phyloP scores from a whole-genome alignment of 2,113 vertebrate genomes.

The Scomber colias region DNA sequence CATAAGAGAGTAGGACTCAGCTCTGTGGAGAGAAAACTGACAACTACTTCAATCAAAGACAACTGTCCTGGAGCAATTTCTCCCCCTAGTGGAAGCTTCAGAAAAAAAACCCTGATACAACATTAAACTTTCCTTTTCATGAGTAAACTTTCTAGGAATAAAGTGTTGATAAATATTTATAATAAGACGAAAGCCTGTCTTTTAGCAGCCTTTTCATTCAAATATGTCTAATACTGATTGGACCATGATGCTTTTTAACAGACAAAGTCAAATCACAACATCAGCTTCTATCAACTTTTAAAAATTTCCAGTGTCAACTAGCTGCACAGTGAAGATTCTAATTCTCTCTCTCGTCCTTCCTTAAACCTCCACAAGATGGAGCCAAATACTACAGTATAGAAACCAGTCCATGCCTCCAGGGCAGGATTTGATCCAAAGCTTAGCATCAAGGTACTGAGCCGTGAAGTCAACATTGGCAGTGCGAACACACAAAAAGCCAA shows the following conservation, averaged over 20 bases:
- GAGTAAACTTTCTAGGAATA: neutral
- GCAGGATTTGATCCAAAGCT: conserved; percentile 4
- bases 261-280: neutral
- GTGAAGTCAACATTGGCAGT: conserved; percentile 4
- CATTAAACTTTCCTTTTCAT: neutral
- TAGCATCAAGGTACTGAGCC: neutral
- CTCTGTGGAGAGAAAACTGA: neutral
- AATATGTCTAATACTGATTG: too few relatives aligned
- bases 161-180: neutral
- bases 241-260: neutral
- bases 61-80: conserved; percentile 4
- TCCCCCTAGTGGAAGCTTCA: conserved; percentile 59
- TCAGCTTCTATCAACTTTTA: neutral
- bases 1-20: conserved; percentile 30
- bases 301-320: neutral
- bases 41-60: neutral
- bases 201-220: neutral
- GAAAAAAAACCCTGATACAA: neutral
- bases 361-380: conserved; percentile 64
- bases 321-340: neutral
- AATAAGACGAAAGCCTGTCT: neutral
- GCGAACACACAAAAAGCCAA: conserved; percentile 1
- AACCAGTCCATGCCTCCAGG: neutral
- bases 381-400: conserved; percentile 45
- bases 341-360: neutral